Percentiles rank a stretch among this genome's conserved stretches.
phyloP scores from a whole-genome alignment of 1,140 invertebrate genomes.

The Brachionus rubens region DNA sequence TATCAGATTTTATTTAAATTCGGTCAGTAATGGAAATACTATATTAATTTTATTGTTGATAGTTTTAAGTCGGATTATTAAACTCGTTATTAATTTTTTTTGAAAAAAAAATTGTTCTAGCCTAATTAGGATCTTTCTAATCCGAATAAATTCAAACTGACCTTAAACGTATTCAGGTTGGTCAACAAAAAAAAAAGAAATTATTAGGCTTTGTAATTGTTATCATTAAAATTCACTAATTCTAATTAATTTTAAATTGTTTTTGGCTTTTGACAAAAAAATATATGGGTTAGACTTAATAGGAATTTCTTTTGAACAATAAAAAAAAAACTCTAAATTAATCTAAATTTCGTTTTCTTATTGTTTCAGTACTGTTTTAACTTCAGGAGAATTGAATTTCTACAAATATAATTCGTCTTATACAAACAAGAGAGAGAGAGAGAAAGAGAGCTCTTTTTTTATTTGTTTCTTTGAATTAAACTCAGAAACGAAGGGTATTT shows the following conservation, averaged over 20 bases:
- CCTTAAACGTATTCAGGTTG: slow-evolving; percentile 8
- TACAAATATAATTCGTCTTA: no score
- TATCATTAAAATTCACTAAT: neutral
- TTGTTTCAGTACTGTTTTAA: no score
- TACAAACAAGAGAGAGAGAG: no score
- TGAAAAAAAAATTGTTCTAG: slow-evolving; percentile 17
- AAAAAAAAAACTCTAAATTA: no score
- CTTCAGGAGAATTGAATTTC: no score
- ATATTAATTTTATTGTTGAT: no score
- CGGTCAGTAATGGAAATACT: neutral
- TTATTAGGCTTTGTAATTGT: neutral
- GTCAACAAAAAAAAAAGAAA: slow-evolving; percentile 2
- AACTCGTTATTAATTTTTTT: neutral
- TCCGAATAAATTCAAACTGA: neutral
- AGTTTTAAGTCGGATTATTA: neutral
- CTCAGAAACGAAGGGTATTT: no score
- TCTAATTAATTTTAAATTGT: slow-evolving; percentile 1
- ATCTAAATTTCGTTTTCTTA: no score
- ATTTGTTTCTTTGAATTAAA: no score
- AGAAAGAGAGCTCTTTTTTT: no score
- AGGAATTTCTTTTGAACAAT: neutral
- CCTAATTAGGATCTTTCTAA: neutral
- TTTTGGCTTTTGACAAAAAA: slow-evolving; percentile 21
- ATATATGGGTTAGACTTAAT: slow-evolving; percentile 18
- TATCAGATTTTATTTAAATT: neutral